Percentiles rank a stretch among this genome's conserved stretches.
Evolutionary conservation across 2,888 invertebrate species (phyloP).

Genomic region (Nymphalis polychloros): DNA sequence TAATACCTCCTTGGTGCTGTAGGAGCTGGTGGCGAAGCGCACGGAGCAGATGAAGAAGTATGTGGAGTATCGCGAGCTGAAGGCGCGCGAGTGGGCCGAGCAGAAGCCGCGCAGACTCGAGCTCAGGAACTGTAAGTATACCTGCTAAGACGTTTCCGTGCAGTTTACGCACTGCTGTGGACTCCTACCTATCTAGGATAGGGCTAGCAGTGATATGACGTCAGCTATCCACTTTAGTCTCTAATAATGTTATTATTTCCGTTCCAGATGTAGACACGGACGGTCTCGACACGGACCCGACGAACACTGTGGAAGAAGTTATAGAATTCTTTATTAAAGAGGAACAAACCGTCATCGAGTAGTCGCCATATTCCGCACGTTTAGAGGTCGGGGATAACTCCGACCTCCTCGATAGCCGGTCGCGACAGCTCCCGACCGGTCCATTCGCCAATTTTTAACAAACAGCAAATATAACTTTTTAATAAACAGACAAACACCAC

Average conservation of each 20-base stretch:
- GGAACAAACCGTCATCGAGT: constrained; percentile 91
- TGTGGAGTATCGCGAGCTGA: constrained; percentile 89
- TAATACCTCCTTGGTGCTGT: neutral
- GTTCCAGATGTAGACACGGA: constrained; percentile 95
- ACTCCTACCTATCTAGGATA: no score
- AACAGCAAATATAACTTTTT: constrained; percentile 42
- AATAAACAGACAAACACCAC: constrained; percentile 51
- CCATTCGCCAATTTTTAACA: constrained; percentile 3
- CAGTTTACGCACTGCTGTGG: no score
- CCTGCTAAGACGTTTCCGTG: no score
- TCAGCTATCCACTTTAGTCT: neutral
- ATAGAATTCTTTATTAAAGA: constrained; percentile 99
- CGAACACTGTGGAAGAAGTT: constrained; percentile 95
- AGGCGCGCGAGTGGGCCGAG: constrained; percentile 87
- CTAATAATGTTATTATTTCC: constrained; percentile 41
- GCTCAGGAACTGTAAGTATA: constrained; percentile 91
- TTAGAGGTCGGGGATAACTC: constrained; percentile 56
- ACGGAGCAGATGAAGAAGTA: constrained; percentile 93
- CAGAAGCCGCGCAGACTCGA: constrained; percentile 91
- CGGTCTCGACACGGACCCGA: constrained; percentile 90
- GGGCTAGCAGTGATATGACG: no score
- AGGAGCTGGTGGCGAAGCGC: constrained; percentile 96
- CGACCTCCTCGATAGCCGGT: constrained; percentile 50
- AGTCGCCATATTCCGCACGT: constrained; percentile 69
- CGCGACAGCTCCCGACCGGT: constrained; percentile 1